Conservation (phyloP, 1,140 invertebrate genomes). For the Neodiprion lecontei region DNA sequence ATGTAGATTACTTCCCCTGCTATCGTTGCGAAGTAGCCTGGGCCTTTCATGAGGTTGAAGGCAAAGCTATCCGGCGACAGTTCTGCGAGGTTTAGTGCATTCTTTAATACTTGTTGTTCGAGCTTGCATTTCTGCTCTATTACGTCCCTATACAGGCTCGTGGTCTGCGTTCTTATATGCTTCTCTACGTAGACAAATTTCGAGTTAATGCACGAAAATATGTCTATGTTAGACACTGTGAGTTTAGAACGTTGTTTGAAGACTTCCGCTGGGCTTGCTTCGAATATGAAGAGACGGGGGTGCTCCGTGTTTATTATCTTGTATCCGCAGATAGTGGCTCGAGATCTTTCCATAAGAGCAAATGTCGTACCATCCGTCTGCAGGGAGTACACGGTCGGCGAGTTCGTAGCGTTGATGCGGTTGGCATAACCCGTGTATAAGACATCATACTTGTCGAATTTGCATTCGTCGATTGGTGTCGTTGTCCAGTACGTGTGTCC, state of each 20-base stretch:
- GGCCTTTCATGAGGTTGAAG: conserved; percentile 31
- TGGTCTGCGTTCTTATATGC: conserved; percentile 23
- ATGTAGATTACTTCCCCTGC: conserved; percentile 38
- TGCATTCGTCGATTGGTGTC: not conserved
- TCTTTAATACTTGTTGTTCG: conserved; percentile 29
- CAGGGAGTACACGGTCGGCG: not conserved
- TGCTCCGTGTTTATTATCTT: conserved; percentile 19
- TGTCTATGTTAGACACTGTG: conserved; percentile 10
- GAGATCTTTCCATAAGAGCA: not conserved
- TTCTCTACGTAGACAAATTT: conserved; percentile 38
- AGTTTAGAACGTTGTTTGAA: not conserved
- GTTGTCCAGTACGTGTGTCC: conserved; percentile 31
- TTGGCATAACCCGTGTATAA: conserved; percentile 12
- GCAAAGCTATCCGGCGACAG: conserved; percentile 35
- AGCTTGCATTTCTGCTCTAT: conserved; percentile 29
- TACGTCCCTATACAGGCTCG: conserved; percentile 25
- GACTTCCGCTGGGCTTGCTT: not conserved
- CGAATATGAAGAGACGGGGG: conserved; percentile 16
- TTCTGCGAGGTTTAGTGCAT: conserved; percentile 22
- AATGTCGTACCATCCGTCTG: conserved; percentile 6
- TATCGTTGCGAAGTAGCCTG: conserved; percentile 32
- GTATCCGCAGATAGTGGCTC: conserved; percentile 3
- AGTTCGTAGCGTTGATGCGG: not conserved
- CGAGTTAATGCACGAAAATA: conserved; percentile 32
- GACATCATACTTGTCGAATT: conserved; percentile 7